Percentiles rank a stretch among this genome's conserved stretches.
These are phyloP conservation scores for Gasterosteus aculeatus DNA, from an alignment of 2,113 vertebrate species.

Conservation along the genomic window DNA sequence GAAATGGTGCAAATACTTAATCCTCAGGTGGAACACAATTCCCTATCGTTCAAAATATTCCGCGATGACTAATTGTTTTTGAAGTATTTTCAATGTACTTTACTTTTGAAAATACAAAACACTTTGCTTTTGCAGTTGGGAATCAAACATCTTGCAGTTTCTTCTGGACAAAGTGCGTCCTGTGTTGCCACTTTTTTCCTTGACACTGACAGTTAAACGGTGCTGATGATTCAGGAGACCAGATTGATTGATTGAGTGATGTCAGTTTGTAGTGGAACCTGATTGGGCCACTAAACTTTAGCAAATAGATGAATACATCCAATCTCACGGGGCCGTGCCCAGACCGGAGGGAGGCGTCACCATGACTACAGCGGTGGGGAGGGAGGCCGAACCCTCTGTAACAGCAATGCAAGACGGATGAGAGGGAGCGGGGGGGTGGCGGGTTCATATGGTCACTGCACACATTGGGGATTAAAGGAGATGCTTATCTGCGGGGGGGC, in stretches of 20 bases:
- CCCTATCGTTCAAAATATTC: not conserved
- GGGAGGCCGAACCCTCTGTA: not conserved
- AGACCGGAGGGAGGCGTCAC: not conserved
- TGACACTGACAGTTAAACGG: too few species aligned
- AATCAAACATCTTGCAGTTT: not conserved
- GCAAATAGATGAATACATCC: not conserved
- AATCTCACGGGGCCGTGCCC: not conserved
- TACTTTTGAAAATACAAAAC: not conserved
- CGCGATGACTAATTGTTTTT: not conserved
- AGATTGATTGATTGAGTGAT: too few species aligned
- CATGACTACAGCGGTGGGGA: not conserved
- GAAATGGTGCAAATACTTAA: too few species aligned
- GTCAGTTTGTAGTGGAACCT: too few species aligned
- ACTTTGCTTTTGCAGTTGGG: not conserved
- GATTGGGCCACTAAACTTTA: too few species aligned
- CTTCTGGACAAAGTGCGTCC: too few species aligned
- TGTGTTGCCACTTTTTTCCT: too few species aligned
- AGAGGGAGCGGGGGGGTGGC: constrained; percentile 6
- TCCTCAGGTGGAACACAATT: not conserved
- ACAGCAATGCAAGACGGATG: constrained; percentile 20
- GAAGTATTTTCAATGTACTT: not conserved
- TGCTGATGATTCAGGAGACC: too few species aligned
- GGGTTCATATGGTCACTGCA: constrained; percentile 64
- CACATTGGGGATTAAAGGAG: constrained; percentile 68
- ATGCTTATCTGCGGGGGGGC: constrained; percentile 65